Conservation (phyloP, 2,797 vertebrate species). For the Cacajao melanocephalus region DNA sequence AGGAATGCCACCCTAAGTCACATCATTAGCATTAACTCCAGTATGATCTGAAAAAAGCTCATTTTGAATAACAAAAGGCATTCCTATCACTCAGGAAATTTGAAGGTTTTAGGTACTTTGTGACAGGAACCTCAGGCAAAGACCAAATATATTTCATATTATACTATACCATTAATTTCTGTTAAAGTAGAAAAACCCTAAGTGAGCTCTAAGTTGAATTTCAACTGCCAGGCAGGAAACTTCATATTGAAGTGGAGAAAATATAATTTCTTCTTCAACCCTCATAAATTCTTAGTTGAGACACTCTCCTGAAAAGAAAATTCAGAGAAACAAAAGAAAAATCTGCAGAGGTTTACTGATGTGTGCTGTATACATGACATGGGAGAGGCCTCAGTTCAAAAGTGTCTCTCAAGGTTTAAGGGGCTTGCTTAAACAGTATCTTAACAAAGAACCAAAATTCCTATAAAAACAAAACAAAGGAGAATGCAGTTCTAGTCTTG, state of each 20-base stretch:
- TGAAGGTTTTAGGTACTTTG: background rate
- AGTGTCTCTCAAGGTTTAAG: background rate
- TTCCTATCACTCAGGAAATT: background rate
- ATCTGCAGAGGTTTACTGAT: background rate
- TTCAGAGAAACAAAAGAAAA: background rate
- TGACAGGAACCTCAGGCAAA: background rate
- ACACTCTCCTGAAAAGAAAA: background rate
- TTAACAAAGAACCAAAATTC: background rate
- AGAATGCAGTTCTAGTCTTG: background rate
- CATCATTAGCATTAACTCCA: background rate
- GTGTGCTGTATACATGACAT: background rate
- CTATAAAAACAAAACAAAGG: background rate
- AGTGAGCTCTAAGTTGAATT: background rate
- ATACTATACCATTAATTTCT: background rate
- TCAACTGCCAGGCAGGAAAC: background rate
- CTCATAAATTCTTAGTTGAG: background rate
- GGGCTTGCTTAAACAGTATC: background rate
- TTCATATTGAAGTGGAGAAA: background rate
- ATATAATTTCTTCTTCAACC: background rate
- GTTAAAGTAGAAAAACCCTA: background rate
- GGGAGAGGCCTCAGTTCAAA: background rate
- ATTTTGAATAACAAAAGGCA: background rate
- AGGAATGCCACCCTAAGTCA: background rate
- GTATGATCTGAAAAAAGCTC: background rate
- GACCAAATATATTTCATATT: background rate